A percentile compares a stretch with the other conserved stretches of the same genome.
Evolutionary conservation across 2,888 invertebrate genomes (phyloP).

Genomic region (Rotaria sp.): DNA sequence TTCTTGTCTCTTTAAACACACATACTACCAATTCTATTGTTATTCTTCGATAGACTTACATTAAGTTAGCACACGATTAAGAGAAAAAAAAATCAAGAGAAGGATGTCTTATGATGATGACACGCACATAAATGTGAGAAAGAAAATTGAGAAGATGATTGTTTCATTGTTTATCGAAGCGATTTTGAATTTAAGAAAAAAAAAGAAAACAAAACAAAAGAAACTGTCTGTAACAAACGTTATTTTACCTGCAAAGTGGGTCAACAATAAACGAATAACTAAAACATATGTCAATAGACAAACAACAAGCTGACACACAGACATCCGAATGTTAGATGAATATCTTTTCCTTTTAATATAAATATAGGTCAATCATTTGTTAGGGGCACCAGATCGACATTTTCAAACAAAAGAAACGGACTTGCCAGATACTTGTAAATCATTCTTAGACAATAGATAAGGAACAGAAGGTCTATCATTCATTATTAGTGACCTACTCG

Average conservation of each 20-base stretch:
- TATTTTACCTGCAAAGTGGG: too few species aligned
- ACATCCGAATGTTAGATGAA: background rate
- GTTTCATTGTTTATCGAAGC: background rate
- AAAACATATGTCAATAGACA: background rate
- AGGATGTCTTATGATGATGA: background rate
- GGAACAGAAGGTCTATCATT: background rate
- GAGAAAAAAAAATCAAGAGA: background rate
- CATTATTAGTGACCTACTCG: background rate
- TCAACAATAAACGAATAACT: background rate
- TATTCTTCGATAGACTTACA: background rate
- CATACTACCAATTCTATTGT: background rate
- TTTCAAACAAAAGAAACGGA: background rate
- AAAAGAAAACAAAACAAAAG: background rate
- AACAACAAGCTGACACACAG: background rate
- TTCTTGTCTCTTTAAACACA: background rate
- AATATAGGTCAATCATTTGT: background rate
- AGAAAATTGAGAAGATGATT: background rate
- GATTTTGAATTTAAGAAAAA: background rate
- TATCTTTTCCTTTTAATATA: background rate
- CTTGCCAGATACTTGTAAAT: conserved; percentile 8
- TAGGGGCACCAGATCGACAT: background rate
- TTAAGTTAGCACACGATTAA: background rate
- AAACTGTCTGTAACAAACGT: background rate
- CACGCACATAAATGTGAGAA: background rate
- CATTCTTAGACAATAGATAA: background rate